Percentiles rank a stretch among this genome's conserved stretches.
phyloP scores from a whole-genome alignment of 2,113 vertebrate genomes.

The Chascanopsetta lugubris region DNA sequence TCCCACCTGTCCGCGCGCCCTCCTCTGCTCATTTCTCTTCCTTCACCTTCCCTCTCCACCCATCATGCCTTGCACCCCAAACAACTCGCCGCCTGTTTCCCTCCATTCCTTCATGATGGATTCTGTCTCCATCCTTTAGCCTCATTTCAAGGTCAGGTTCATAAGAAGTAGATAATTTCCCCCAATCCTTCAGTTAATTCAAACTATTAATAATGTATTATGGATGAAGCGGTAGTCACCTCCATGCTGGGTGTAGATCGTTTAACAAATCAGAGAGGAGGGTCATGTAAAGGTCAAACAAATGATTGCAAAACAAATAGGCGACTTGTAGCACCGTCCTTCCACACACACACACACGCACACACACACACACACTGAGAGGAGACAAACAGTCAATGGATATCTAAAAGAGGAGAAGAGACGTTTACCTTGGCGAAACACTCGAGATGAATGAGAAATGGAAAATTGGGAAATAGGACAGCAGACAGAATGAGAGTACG shows the following conservation, averaged over 20 bases:
- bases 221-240: conserved; percentile 20
- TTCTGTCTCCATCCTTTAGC: conserved; percentile 17
- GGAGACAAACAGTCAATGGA: conserved; percentile 22
- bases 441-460: neutral
- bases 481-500: conserved; percentile 9
- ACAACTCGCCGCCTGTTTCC: conserved; percentile 45
- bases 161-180: conserved; percentile 38
- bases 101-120: conserved; percentile 32
- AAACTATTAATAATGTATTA: conserved; percentile 43
- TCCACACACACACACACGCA: neutral
- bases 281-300: conserved; percentile 52
- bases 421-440: conserved; percentile 8
- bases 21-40: conserved; percentile 55
- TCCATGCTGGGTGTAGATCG: conserved; percentile 21
- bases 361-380: conserved; percentile 7
- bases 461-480: conserved; percentile 9
- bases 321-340: conserved; percentile 6
- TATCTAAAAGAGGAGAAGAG: neutral
- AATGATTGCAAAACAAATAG: conserved; percentile 43
- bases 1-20: conserved; percentile 49
- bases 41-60: conserved; percentile 52
- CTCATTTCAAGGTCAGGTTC: conserved; percentile 57
- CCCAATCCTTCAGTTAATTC: conserved; percentile 39
- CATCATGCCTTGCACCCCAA: conserved; percentile 61
- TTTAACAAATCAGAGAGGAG: conserved; percentile 30